Base-by-base conservation (phyloP, 1,140 invertebrate species). In the Drosophila ercepeae region DNA sequence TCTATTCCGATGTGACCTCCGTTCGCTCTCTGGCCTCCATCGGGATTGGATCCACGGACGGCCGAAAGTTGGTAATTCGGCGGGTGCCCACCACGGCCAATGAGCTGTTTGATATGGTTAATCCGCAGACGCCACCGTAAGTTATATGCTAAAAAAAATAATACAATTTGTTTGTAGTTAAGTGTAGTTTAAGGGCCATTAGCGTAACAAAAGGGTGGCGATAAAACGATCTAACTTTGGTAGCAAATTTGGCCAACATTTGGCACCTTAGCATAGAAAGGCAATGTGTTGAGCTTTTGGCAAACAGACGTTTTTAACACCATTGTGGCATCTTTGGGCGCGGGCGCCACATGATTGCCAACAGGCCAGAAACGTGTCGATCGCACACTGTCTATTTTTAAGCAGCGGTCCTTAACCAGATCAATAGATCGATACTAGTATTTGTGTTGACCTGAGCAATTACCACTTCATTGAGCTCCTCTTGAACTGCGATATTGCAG, bases 1-100 rank as follows among this genome's bases (percentile, higher is more conserved):
- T 92, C 36, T 93, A 92, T 71, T 92, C 92, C 42, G 94, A 95
- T 86, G 94, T 94, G 27, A 93, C 94, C 11, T 96, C 95, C 6
- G 93, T 96, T 25, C 93, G 94, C 45, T 96, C 95, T 21, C 93
- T 96, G 65, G 95, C 95, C 45, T 96, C 96, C 21, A 95, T 97
- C 67, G 96, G 96, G 21, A 95, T 97, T 94, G 96, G 96, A 2
- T 97, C 95, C 48, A 96, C 96, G 18, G 96, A 97, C 91, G 96
- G 96, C n/a, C 93, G 95, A 71, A 96, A 95, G 92, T 93, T 97
- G 92, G 95, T 96, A 68, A 95, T 97, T 60, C 92, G 95, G 76
- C 93, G 95, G 76, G 95, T 97, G 48, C 96, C 96, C 39, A 96
- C 95, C 18, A 96, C 96, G 65, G 96, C 96, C 13, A 94, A 95